Evolutionary conservation across 2,113 vertebrate genomes (phyloP).

Genomic region (Takifugu flavidus): DNA sequence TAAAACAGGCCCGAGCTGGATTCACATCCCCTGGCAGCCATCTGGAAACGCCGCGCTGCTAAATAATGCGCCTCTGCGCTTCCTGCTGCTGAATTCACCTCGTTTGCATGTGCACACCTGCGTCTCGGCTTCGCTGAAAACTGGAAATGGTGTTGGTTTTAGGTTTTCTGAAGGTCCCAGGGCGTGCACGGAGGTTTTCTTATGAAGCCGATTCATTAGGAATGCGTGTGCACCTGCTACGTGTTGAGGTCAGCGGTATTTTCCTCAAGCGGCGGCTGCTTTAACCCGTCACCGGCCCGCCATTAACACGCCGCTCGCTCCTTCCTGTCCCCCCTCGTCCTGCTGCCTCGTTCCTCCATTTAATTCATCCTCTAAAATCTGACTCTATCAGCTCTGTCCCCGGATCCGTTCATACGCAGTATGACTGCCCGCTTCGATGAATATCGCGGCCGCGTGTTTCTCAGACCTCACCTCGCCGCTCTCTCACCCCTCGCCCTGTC

Average conservation of each 20-base stretch:
- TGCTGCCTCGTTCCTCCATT: slow-evolving; percentile 19
- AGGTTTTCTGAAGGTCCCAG: slow-evolving; percentile 16
- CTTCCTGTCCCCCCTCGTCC: slow-evolving; percentile 20
- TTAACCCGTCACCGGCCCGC: slow-evolving; percentile 3
- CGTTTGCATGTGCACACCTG: slow-evolving; percentile 21
- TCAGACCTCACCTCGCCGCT: slow-evolving; percentile 27
- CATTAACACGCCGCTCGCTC: slow-evolving; percentile 38
- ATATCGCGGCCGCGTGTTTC: slow-evolving; percentile 46
- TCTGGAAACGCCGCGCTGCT: slow-evolving; percentile 66
- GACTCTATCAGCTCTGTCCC: slow-evolving; percentile 38
- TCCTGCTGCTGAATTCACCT: slow-evolving; percentile 37
- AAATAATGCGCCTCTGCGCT: slow-evolving; percentile 64
- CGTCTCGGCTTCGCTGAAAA: slow-evolving; percentile 26
- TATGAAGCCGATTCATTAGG: slow-evolving; percentile 65
- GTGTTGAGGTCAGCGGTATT: slow-evolving; percentile 48
- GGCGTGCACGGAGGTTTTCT: slow-evolving; percentile 43
- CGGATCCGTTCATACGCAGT: slow-evolving; percentile 53
- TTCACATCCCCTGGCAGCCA: slow-evolving; percentile 67
- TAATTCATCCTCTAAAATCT: slow-evolving; percentile 38
- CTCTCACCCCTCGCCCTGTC: slow-evolving; percentile 58
- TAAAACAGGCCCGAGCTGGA: slow-evolving; percentile 64
- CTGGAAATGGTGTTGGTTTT: slow-evolving; percentile 16
- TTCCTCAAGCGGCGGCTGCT: slow-evolving; percentile 26
- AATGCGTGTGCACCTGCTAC: slow-evolving; percentile 57
- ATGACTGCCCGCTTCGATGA: slow-evolving; percentile 49